Evolutionary conservation across 1,140 invertebrate genomes (phyloP).

Genomic region (Drosophila nannoptera): DNA sequence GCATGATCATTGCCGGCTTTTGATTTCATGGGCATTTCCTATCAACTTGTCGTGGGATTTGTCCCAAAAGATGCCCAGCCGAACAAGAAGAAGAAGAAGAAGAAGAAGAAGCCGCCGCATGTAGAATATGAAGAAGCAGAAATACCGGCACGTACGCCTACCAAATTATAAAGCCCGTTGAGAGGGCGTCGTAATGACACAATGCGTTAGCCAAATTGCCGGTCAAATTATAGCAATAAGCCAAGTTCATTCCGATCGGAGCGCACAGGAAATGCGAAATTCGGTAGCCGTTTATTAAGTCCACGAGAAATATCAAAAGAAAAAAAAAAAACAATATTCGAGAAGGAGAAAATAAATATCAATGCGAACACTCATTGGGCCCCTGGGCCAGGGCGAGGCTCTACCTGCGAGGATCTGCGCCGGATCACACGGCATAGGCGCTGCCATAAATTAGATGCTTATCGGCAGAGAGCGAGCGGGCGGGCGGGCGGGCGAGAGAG

Average conservation of each 20-base stretch:
- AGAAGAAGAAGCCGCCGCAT: no score
- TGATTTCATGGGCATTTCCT: constrained; percentile 64
- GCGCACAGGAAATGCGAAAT: constrained; percentile 72
- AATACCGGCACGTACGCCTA: constrained; percentile 63
- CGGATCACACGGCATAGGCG: constrained; percentile 52
- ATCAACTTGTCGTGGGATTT: constrained; percentile 57
- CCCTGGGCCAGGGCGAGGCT: background rate
- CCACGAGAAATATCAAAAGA: background rate
- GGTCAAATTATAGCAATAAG: constrained; percentile 61
- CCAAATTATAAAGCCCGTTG: constrained; percentile 47
- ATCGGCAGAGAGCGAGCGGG: constrained; percentile 22
- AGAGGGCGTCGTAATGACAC: constrained; percentile 58
- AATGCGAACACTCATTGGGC: constrained; percentile 38
- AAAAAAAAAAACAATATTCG: constrained; percentile 18
- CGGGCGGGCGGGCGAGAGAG: background rate
- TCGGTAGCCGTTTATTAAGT: constrained; percentile 72
- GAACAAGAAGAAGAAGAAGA: background rate
- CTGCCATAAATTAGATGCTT: constrained; percentile 74
- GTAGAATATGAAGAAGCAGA: constrained; percentile 7
- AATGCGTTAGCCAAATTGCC: constrained; percentile 67
- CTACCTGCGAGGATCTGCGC: constrained; percentile 28
- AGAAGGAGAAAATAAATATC: constrained; percentile 14
- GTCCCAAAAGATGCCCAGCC: background rate
- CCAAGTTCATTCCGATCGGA: background rate
- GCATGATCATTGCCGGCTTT: constrained; percentile 72